Evolutionary conservation across 2,888 invertebrate genomes (phyloP).

Genomic region (Agrochola lota): DNA sequence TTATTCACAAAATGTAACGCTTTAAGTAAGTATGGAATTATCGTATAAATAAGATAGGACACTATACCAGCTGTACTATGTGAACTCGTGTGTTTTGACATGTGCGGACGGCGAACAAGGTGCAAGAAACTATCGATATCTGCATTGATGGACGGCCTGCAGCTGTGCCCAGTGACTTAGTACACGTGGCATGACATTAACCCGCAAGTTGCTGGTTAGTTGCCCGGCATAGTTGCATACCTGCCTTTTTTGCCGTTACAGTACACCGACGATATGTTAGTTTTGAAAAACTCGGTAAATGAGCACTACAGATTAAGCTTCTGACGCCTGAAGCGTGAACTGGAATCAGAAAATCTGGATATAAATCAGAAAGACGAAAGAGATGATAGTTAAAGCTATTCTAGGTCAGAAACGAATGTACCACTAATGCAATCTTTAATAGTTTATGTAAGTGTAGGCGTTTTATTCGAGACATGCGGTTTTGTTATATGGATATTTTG

Average conservation of each 20-base stretch:
- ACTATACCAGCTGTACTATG: conserved; percentile 21
- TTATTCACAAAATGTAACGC: conserved; percentile 73
- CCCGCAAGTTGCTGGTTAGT: no score
- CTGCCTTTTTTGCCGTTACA: not conserved
- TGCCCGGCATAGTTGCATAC: no score
- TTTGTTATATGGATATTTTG: conserved; percentile 3
- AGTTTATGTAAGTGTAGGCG: conserved; percentile 58
- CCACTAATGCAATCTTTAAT: conserved; percentile 62
- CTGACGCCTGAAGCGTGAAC: conserved; percentile 3
- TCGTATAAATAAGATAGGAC: conserved; percentile 58
- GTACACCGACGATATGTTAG: not conserved
- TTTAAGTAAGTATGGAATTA: conserved; percentile 70
- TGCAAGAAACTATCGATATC: not conserved
- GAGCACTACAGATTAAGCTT: not conserved
- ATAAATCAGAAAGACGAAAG: not conserved
- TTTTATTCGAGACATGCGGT: conserved; percentile 28
- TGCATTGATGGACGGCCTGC: not conserved
- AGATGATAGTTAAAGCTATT: conserved; percentile 22
- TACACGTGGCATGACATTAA: no score
- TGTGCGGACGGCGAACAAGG: not conserved
- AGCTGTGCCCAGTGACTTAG: not conserved
- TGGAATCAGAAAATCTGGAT: conserved; percentile 8
- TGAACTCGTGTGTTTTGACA: not conserved
- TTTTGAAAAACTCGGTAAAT: not conserved
- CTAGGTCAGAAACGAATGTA: conserved; percentile 44